A percentile compares a stretch with the other conserved stretches of the same genome.
These are phyloP conservation scores for Tetranychus cinnabarinus DNA, from an alignment of 1,140 invertebrate species.

Conservation along the genomic window DNA sequence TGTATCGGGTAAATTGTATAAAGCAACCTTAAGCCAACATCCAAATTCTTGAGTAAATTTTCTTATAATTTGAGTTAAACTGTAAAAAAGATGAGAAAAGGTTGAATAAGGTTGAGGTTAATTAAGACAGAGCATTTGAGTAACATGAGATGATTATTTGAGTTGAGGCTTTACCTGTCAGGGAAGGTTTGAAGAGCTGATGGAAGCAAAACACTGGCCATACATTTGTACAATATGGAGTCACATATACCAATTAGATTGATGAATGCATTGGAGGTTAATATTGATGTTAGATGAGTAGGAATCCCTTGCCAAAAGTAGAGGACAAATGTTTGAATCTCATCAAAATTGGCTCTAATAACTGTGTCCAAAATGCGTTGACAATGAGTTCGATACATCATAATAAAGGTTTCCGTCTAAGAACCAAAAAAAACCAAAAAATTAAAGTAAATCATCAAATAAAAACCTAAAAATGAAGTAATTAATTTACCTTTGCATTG, in stretches of 20 bases:
- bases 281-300: slow-evolving; percentile 23
- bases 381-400: slow-evolving; percentile 32
- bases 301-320: slow-evolving; percentile 34
- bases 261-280: slow-evolving; percentile 23
- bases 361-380: slow-evolving; percentile 29
- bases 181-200: slow-evolving; percentile 24
- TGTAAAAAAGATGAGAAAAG: background rate
- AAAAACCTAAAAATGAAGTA: no score
- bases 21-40: slow-evolving; percentile 25
- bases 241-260: slow-evolving; percentile 30
- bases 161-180: slow-evolving; percentile 13
- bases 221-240: slow-evolving; percentile 28
- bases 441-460: no score
- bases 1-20: slow-evolving; percentile 27
- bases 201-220: slow-evolving; percentile 27
- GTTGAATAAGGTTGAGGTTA: no score
- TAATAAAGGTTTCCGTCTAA: slow-evolving; percentile 26
- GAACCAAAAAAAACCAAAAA: background rate
- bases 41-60: slow-evolving; percentile 32
- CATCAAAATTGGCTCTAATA: slow-evolving; percentile 28
- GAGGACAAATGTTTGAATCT: slow-evolving; percentile 28
- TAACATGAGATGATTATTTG: no score
- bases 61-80: slow-evolving; percentile 25
- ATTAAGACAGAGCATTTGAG: no score
- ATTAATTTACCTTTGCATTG: background rate